Base-by-base conservation (phyloP, 2,888 invertebrate genomes). In the Zygogramma bicolorata region DNA sequence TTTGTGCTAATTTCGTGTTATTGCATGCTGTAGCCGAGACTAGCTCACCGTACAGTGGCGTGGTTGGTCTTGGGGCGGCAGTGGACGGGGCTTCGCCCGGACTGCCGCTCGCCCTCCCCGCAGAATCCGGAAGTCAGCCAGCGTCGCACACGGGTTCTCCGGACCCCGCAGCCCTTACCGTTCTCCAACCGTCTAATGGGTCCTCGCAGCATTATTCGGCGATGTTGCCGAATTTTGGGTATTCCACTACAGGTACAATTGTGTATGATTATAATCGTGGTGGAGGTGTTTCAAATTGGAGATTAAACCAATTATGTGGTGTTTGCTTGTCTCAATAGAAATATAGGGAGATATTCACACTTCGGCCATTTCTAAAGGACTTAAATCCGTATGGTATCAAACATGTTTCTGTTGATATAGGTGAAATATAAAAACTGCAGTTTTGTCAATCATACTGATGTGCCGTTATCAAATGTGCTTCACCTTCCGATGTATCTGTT, bases 211-310 rank as follows among this genome's bases (percentile, higher is more conserved):
- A 90, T 79, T 91, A 92, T 82, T 89, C 91, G 73, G 88, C 91
- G 80, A 91, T 92, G 90, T 88, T 92, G 81, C 92, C 92, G 75
- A 92, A 92, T 88, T 92, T 92, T 85, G 92, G 92, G 87, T 93
- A 92, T 85, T 89, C 92, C 73, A 89, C 92, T 75, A 88, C 92
- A 90, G 92, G 92, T 87, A 77, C 46, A 63, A 62, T 38, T 38
- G 13, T 29, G n/a, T 22, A 10, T 27, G 38, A 22, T 59, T 57
- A 70, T 75, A 69, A 10, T n/a, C n/a, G 71, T 70, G 27, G 67
- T 73, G 25, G 77, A 38, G 53, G 53, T 22, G 4, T 40, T 25
- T 38, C 3, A 13, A 38, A n/a, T n/a, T n/a, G n/a, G n/a, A n/a
- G n/a, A n/a, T n/a, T n/a, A n/a, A n/a, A n/a, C n/a, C n/a, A n/a